phyloP scores from a whole-genome alignment of 2,113 vertebrate genomes.

The Ahaetulla prasina region DNA sequence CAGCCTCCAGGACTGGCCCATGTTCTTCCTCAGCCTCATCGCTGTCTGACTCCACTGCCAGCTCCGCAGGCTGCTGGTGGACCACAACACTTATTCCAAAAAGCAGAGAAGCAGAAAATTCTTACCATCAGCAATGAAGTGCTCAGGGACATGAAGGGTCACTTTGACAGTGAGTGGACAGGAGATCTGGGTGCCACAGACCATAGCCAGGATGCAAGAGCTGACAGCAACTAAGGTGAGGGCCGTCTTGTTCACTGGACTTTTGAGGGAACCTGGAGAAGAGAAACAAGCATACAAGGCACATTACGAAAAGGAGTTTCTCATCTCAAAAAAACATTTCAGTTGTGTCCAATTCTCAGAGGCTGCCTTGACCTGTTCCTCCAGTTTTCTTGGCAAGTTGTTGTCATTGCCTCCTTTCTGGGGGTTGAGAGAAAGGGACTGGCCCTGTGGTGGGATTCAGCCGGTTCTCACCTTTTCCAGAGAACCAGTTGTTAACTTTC shows the following conservation, averaged over 20 bases:
- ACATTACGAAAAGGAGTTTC: neutral
- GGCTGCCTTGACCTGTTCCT: neutral
- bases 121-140: conserved; percentile 98
- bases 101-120: neutral
- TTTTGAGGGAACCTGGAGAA: conserved; percentile 85
- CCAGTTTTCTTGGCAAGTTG: neutral
- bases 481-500: no score
- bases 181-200: conserved; percentile 90
- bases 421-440: neutral
- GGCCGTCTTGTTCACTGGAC: conserved; percentile 91
- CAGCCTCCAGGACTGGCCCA: no score
- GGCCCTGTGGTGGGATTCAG: no score
- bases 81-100: neutral
- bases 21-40: no score
- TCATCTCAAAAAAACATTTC: neutral
- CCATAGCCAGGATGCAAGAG: conserved; percentile 92
- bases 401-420: neutral
- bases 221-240: conserved; percentile 92
- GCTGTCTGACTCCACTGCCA: no score
- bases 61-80: no score
- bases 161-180: conserved; percentile 96
- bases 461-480: no score
- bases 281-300: neutral
- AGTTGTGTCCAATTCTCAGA: neutral
- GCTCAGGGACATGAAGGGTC: conserved; percentile 94